Conservation (phyloP, 2,797 vertebrate genomes). For the Cichlasoma orientale region DNA sequence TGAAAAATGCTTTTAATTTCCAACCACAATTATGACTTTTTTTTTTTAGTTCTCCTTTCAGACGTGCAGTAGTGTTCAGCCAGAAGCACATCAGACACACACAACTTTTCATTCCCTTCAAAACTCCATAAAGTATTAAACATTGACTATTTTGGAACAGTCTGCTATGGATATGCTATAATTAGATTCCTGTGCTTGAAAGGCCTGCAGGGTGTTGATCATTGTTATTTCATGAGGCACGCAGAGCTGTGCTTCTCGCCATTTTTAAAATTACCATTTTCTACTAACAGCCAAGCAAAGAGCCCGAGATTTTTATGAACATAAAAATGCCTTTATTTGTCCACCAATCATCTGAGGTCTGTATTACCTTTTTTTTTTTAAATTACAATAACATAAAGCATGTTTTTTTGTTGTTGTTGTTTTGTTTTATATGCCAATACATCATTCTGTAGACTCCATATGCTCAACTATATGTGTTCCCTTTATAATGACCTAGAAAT, state of each 20-base stretch:
- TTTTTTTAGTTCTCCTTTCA: constrained; percentile 11
- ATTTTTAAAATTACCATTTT: constrained; percentile 21
- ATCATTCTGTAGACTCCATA: neutral
- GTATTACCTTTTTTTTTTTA: neutral
- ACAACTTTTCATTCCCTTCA: constrained; percentile 30
- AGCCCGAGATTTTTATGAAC: constrained; percentile 17
- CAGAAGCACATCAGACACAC: constrained; percentile 16
- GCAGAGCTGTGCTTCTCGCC: constrained; percentile 39
- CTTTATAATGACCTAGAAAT: neutral
- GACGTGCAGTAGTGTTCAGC: neutral
- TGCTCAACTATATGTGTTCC: neutral
- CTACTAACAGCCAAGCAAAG: constrained; percentile 10
- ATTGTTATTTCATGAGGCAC: constrained; percentile 64
- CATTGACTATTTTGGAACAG: constrained; percentile 39
- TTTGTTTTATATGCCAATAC: neutral
- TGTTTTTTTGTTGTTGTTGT: neutral
- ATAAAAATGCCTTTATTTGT: constrained; percentile 21
- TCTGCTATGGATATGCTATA: constrained; percentile 49
- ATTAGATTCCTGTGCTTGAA: constrained; percentile 60
- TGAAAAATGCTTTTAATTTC: constrained; percentile 63
- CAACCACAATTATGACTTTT: neutral
- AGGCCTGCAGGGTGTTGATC: constrained; percentile 60
- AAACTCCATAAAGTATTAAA: constrained; percentile 50
- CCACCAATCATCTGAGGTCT: constrained; percentile 18
- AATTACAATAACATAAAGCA: neutral